A percentile compares a stretch with the other conserved stretches of the same genome.
phyloP scores from a whole-genome alignment of 1,140 invertebrate species.

The Liolophura sinensis region DNA sequence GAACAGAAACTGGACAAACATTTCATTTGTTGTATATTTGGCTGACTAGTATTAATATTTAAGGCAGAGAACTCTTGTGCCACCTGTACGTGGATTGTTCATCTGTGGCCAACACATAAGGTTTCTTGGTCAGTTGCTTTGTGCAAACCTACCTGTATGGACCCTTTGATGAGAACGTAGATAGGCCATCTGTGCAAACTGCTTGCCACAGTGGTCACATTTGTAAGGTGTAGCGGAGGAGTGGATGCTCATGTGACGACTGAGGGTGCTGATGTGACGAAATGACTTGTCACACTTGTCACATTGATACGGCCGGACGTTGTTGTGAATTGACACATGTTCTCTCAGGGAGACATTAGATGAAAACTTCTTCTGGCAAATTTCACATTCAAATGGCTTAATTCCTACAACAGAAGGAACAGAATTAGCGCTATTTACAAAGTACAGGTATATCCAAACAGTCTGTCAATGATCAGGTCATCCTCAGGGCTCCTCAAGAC shows the following conservation, averaged over 20 bases:
- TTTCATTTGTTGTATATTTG: too few species aligned
- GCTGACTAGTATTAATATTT: too few species aligned
- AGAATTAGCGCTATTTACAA: too few species aligned
- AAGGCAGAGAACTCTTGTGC: too few species aligned
- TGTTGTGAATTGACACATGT: conserved; percentile 44
- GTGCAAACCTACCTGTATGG: conserved; percentile 43
- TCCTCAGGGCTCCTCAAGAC: too few species aligned
- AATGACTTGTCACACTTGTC: conserved; percentile 39
- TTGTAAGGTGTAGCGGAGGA: conserved; percentile 36
- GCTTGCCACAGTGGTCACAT: conserved; percentile 41
- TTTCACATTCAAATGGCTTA: conserved; percentile 50
- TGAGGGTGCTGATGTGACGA: conserved; percentile 48
- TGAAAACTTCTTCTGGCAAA: conserved; percentile 48
- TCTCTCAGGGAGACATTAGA: conserved; percentile 47
- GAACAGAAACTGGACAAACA: too few species aligned
- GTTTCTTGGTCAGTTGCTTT: not conserved
- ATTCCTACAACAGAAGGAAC: conserved; percentile 38
- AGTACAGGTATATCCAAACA: too few species aligned
- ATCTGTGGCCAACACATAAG: not conserved
- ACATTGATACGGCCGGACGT: conserved; percentile 43
- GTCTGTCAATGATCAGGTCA: too few species aligned
- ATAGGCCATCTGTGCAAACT: conserved; percentile 48
- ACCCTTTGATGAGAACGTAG: conserved; percentile 51
- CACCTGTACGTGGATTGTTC: not conserved
- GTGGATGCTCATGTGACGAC: conserved; percentile 48